Conservation (phyloP, 2,113 vertebrate species). For the Peromyscus maniculatus region DNA sequence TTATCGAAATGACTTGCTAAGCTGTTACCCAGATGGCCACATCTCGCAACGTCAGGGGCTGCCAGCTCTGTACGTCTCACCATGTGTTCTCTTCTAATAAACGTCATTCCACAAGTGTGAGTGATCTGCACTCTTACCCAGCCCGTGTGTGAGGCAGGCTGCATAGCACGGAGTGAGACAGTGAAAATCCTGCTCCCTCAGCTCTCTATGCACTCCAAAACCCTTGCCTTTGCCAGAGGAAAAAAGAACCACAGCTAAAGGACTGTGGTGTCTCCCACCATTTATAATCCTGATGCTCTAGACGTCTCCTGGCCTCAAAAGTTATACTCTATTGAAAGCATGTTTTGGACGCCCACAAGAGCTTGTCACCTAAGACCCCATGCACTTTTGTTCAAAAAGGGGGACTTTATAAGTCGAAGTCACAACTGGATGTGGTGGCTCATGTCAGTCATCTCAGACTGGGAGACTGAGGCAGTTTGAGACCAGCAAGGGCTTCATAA, state of each 20-base stretch:
- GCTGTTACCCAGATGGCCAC: conserved; percentile 69
- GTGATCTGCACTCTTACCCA: neutral
- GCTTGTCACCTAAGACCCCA: neutral
- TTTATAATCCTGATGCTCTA: neutral
- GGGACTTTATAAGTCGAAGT: neutral
- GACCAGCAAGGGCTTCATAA: neutral
- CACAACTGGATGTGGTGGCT: neutral
- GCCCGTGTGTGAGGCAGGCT: neutral
- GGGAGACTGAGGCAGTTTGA: neutral
- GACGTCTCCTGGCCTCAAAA: neutral
- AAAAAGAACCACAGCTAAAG: neutral
- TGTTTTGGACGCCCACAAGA: neutral
- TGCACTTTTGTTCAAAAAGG: neutral
- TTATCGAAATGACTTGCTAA: conserved; percentile 65
- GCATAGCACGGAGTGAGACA: neutral
- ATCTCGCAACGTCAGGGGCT: neutral
- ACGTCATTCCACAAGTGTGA: neutral
- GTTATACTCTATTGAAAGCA: neutral
- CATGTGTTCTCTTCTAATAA: conserved; percentile 11
- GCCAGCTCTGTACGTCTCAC: conserved; percentile 3
- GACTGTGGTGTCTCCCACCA: neutral
- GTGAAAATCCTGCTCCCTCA: neutral
- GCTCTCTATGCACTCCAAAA: neutral
- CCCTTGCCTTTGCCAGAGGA: neutral
- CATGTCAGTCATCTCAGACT: neutral